phyloP scores from a whole-genome alignment of 2,113 vertebrate genomes.

The Oophaga pumilio region DNA sequence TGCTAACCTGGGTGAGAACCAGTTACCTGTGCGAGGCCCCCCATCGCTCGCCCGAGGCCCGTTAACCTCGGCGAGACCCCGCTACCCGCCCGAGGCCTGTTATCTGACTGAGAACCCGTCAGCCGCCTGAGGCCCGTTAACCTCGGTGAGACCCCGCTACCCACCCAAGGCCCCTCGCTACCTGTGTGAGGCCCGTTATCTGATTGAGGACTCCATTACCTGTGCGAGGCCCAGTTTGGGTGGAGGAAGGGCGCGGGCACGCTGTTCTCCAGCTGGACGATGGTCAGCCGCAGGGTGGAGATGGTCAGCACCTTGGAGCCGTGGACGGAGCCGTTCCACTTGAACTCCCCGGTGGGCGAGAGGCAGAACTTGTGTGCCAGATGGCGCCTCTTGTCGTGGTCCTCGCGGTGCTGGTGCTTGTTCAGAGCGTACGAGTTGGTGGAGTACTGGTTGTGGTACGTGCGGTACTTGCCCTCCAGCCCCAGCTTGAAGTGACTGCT shows the following conservation, averaged over 20 bases:
- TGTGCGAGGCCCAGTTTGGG: constrained; percentile 98
- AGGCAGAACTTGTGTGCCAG: constrained; percentile 97
- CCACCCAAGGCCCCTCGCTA: constrained; percentile 65
- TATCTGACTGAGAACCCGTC: no score
- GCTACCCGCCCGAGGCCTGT: no score
- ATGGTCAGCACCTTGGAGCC: constrained; percentile 92
- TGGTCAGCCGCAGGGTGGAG: constrained; percentile 92
- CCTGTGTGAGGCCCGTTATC: constrained; percentile 99
- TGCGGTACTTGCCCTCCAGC: constrained; percentile 96
- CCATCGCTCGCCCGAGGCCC: no score
- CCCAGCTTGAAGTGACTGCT: constrained; percentile 89
- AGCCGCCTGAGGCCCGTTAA: no score
- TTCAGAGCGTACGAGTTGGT: constrained; percentile 94
- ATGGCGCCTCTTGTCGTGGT: constrained; percentile 95
- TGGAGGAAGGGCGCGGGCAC: constrained; percentile 94
- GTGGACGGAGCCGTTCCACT: constrained; percentile 96
- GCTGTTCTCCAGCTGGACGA: constrained; percentile 94
- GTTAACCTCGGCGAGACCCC: no score
- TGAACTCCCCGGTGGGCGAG: constrained; percentile 92
- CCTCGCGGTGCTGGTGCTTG: constrained; percentile 97
- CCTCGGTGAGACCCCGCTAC: no score
- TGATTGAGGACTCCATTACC: no score
- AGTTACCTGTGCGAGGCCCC: no score
- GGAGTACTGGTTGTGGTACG: constrained; percentile 97
- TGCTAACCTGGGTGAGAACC: no score